Conservation (phyloP, 2,113 vertebrate genomes). For the human region DNA sequence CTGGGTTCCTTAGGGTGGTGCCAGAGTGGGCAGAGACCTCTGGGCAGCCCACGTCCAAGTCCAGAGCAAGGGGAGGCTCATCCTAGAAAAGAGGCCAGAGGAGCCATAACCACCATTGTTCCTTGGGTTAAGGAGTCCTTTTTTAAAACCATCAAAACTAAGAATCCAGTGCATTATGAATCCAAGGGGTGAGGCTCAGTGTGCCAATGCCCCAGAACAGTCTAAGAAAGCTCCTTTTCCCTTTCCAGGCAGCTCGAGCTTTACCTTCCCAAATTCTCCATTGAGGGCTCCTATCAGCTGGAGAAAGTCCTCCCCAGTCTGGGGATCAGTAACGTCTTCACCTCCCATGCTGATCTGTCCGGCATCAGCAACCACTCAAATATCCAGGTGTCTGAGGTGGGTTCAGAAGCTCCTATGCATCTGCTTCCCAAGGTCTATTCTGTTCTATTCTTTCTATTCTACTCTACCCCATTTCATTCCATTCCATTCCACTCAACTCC, state of each 20-base stretch:
- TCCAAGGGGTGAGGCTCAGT: neutral
- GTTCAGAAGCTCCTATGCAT: neutral
- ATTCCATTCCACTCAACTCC: too few species aligned
- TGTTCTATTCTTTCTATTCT: too few species aligned
- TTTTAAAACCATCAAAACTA: too few species aligned
- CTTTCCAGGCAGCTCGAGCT: constrained; percentile 72
- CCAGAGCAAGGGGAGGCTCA: neutral
- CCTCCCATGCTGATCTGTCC: constrained; percentile 86
- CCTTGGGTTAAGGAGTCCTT: too few species aligned
- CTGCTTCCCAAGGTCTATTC: neutral
- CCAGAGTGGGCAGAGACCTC: neutral
- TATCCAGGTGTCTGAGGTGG: constrained; percentile 90
- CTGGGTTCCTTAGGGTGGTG: neutral
- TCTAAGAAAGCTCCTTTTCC: neutral
- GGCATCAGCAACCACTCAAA: constrained; percentile 82
- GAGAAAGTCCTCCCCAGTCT: constrained; percentile 82
- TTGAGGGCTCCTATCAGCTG: constrained; percentile 85
- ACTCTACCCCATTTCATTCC: too few species aligned
- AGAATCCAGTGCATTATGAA: too few species aligned
- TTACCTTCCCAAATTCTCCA: constrained; percentile 89
- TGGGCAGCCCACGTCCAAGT: neutral
- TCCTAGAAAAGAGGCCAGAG: neutral
- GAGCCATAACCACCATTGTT: too few species aligned
- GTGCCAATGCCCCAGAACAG: neutral
- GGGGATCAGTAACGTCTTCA: constrained; percentile 88